phyloP scores from a whole-genome alignment of 2,797 vertebrate species.

The Pitangus sulphuratus region DNA sequence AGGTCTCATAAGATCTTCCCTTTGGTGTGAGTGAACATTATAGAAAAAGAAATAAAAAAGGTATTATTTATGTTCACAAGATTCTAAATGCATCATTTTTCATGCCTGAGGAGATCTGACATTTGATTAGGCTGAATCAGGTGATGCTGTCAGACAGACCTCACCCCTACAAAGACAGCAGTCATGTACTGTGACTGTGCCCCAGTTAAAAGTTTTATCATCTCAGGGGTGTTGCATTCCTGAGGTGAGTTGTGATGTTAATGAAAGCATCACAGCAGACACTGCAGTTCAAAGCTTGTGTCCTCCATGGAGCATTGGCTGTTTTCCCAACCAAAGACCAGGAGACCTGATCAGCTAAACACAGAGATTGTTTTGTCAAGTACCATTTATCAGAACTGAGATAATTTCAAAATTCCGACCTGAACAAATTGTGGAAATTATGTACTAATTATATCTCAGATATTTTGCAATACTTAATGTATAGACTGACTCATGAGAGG shows the following conservation, averaged over 20 bases:
- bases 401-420: not conserved
- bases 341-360: not conserved
- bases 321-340: not conserved
- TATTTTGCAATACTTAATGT: not conserved
- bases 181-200: not conserved
- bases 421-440: not conserved
- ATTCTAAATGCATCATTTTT: not conserved
- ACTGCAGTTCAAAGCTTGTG: not conserved
- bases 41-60: not conserved
- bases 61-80: not conserved
- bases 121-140: not conserved
- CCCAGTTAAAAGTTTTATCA: not conserved
- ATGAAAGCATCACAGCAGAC: not conserved
- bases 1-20: not conserved
- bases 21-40: not conserved
- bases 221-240: not conserved
- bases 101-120: not conserved
- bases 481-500: not conserved
- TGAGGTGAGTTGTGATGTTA: not conserved
- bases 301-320: not conserved
- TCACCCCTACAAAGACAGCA: not conserved
- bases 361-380: not conserved
- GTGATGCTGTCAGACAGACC: conserved; percentile 3
- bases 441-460: not conserved
- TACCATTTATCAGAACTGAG: not conserved